Evolutionary conservation across 2,888 invertebrate genomes (phyloP), one percentile per base, ranked within the genome.

Genomic region (Volucella inanis): DNA sequence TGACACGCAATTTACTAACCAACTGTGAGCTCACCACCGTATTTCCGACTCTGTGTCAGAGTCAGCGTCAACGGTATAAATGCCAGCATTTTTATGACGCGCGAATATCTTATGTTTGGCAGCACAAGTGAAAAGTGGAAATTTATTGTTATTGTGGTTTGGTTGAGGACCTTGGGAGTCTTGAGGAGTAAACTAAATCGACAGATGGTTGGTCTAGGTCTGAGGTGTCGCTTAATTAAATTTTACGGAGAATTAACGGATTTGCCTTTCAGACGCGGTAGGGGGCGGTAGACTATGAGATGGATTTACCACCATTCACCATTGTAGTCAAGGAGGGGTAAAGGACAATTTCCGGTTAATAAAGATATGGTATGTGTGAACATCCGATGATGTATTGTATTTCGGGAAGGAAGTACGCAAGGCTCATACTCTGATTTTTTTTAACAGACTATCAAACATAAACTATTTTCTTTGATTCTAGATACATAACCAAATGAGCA

Each of bases 1-100:
- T 84, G 79, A 80, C 84, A 80, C 84, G 75, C 80, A 79, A 80
- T 84, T 84, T 84, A 68, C 84, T 79, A 84, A 84, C 84, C 84
- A 79, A 71, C 70, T 31, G 31, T 31, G 70, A 84, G 65, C 65
- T 76, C 65, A 61, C 65, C 57, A 39, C 54, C 31, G 50, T 38
- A 45, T 11, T 49, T n/a, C 41, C 61, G 70, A n/a, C 31, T 45
- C 31, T 1, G 12, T 6, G 9, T 38, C 22, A 15, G 18, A 14
- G 38, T 39, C 47, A 6, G 10, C 49, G 15, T 11, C 31, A 31
- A 31, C 31, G 6, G 61, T 38, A 43, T 77, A 71, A 80, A 67
- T 71, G 82, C 62, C 54, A 54, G 39, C 43, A 67, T 77, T 77
- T 72, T 77, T 82, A 72, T 77, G 72, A 72, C 65, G 77, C 54